Percentiles rank a stretch among this genome's conserved stretches.
phyloP scores from a whole-genome alignment of 2,888 invertebrate species.

The Pachymerium ferrugineum region DNA sequence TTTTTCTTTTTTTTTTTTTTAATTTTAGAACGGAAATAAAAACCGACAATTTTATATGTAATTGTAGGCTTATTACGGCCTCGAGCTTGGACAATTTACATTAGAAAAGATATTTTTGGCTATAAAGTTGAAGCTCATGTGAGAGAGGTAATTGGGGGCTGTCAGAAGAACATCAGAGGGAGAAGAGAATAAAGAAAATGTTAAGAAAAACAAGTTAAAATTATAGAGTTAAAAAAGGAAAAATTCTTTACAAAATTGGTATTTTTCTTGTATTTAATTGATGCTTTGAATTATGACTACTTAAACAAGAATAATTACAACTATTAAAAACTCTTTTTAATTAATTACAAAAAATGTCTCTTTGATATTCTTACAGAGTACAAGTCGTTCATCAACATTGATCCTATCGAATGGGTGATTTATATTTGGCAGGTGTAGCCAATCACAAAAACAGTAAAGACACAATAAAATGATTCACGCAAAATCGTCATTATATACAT shows the following conservation, averaged over 20 bases:
- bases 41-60: slow-evolving; percentile 1
- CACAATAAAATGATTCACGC: background rate
- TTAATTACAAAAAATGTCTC: background rate
- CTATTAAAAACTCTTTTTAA: too few relatives aligned
- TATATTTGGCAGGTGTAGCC: background rate
- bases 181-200: background rate
- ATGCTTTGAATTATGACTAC: too few relatives aligned
- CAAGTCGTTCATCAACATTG: background rate
- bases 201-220: background rate
- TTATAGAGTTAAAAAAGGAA: background rate
- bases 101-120: background rate
- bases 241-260: too few relatives aligned
- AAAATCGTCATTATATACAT: too few relatives aligned
- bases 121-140: background rate
- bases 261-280: too few relatives aligned
- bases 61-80: background rate
- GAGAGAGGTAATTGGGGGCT: slow-evolving; percentile 17
- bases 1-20: background rate
- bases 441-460: background rate
- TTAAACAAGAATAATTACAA: too few relatives aligned
- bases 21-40: background rate
- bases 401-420: background rate
- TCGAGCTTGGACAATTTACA: too few relatives aligned
- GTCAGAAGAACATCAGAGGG: slow-evolving; percentile 7
- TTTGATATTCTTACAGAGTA: background rate